phyloP scores from a whole-genome alignment of 2,113 vertebrate species.

The Erinaceus europaeus region DNA sequence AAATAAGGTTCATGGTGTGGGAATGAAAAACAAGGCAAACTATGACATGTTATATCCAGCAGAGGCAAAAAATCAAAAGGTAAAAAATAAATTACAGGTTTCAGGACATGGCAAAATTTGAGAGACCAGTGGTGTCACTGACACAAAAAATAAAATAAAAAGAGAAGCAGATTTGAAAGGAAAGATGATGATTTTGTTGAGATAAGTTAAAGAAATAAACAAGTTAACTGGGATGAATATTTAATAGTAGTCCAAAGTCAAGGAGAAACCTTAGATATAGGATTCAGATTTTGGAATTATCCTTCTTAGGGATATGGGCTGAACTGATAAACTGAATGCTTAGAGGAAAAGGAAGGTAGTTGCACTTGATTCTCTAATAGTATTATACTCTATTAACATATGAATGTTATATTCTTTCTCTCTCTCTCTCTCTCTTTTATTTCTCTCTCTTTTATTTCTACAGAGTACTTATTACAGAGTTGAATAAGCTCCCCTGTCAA shows the following conservation, averaged over 20 bases:
- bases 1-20: accelerated
- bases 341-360: not conserved
- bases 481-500: not conserved
- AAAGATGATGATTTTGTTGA: not conserved
- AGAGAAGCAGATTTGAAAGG: not conserved
- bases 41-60: not conserved
- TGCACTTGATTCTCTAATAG: not conserved
- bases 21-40: not conserved
- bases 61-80: not conserved
- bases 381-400: not conserved
- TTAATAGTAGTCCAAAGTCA: not conserved
- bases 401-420: not conserved
- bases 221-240: not conserved
- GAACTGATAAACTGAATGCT: not conserved
- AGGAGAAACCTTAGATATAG: not conserved
- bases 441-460: not conserved
- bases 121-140: not conserved
- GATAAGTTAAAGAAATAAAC: not conserved
- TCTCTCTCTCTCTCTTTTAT: not conserved
- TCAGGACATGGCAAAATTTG: not conserved
- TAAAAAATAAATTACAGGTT: not conserved
- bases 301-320: not conserved
- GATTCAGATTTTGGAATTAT: not conserved
- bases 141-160: not conserved
- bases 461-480: not conserved